phyloP scores from a whole-genome alignment of 2,113 vertebrate species.

The Erpornis zantholeuca region DNA sequence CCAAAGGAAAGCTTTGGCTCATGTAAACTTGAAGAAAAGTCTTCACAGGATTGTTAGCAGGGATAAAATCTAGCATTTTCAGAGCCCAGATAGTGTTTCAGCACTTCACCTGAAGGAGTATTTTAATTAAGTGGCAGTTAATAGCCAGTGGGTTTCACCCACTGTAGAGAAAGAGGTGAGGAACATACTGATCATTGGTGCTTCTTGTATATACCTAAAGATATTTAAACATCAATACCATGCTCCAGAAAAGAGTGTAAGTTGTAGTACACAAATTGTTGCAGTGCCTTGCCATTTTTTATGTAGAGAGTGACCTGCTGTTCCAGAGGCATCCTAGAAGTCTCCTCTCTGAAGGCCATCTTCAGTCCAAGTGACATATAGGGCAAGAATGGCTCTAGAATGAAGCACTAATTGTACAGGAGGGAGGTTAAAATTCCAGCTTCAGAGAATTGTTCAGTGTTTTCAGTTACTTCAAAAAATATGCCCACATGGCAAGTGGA shows the following conservation, averaged over 20 bases:
- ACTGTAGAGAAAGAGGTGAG: neutral
- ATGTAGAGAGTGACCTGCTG: neutral
- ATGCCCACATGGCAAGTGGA: neutral
- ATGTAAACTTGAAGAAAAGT: neutral
- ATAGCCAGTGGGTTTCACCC: neutral
- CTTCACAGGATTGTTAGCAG: neutral
- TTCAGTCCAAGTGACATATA: neutral
- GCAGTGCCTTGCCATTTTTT: neutral
- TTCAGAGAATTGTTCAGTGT: neutral
- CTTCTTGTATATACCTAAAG: neutral
- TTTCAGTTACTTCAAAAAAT: neutral
- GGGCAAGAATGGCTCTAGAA: neutral
- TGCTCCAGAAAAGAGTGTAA: neutral
- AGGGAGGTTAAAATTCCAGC: neutral
- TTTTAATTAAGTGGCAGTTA: neutral
- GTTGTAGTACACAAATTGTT: neutral
- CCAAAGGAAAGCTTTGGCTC: neutral
- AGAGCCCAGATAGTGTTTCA: neutral
- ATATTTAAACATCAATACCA: neutral
- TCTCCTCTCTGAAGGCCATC: neutral
- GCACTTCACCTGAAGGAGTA: neutral
- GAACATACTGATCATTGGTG: neutral
- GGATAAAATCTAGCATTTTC: neutral
- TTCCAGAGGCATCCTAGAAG: neutral
- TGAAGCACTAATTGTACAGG: neutral